Conservation (phyloP, 2,113 vertebrate species). For the Heloderma charlesbogerti region DNA sequence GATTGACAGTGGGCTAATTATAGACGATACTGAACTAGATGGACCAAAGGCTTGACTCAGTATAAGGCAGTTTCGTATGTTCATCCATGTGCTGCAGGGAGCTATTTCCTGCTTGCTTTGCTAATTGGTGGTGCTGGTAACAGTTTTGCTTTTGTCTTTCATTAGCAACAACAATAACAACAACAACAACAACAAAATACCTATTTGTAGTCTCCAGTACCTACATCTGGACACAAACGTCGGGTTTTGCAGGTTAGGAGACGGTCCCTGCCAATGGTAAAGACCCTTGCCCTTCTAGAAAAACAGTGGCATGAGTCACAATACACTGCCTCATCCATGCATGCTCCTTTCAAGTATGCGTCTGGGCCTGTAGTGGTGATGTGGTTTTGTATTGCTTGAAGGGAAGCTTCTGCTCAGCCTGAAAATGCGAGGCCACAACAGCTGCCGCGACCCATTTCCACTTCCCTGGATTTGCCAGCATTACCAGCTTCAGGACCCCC, state of each 20-base stretch:
- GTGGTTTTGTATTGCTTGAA: background rate
- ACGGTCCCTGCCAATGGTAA: background rate
- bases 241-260: background rate
- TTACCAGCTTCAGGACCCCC: no score
- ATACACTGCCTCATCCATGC: background rate
- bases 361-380: no score
- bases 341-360: background rate
- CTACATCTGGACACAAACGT: background rate
- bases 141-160: background rate
- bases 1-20: background rate
- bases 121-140: background rate
- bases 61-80: background rate
- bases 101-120: background rate
- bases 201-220: background rate
- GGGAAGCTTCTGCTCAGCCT: background rate
- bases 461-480: no score
- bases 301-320: background rate
- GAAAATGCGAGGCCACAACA: background rate
- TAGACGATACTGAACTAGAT: background rate
- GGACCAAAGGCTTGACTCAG: background rate
- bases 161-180: background rate
- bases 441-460: no score
- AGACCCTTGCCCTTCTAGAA: background rate
- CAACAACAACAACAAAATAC: no score
- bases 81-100: background rate